Percentiles rank a stretch among this genome's conserved stretches.
phyloP scores from a whole-genome alignment of 1,140 invertebrate genomes.

The Acromyrmex heyeri region DNA sequence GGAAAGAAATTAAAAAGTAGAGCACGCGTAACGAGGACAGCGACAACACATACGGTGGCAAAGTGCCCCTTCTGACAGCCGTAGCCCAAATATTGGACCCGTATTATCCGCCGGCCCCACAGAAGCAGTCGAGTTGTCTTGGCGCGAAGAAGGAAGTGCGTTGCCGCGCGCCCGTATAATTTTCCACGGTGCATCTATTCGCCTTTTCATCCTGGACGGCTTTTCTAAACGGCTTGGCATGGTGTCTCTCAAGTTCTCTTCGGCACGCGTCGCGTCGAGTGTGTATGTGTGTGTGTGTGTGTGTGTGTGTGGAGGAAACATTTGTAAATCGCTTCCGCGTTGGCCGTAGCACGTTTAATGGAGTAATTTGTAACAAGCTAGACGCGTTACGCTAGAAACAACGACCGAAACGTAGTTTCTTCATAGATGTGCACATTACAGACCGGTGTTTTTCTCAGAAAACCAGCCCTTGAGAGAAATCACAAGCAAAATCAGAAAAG shows the following conservation, averaged over 20 bases:
- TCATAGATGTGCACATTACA: constrained; percentile 17
- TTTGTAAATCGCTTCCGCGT: constrained; percentile 56
- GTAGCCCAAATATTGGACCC: constrained; percentile 73
- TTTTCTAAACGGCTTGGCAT: constrained; percentile 36
- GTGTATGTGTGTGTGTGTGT: background rate
- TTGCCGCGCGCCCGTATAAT: constrained; percentile 6
- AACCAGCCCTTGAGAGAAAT: constrained; percentile 16
- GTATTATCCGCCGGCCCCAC: constrained; percentile 60
- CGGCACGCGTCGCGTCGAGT: constrained; percentile 33
- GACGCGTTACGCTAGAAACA: constrained; percentile 51
- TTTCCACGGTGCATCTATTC: constrained; percentile 46
- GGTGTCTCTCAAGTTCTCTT: constrained; percentile 19
- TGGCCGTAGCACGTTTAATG: constrained; percentile 48
- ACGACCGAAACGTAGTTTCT: constrained; percentile 22
- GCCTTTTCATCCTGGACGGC: constrained; percentile 14
- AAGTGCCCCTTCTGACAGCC: constrained; percentile 67
- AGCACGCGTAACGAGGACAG: constrained; percentile 67
- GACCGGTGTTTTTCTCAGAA: constrained; percentile 1
- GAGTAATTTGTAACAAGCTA: constrained; percentile 53
- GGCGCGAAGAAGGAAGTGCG: background rate
- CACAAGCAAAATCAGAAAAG: constrained; percentile 9
- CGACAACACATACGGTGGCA: constrained; percentile 35
- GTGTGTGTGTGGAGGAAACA: constrained; percentile 37
- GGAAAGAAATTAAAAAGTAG: constrained; percentile 64
- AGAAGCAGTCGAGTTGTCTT: constrained; percentile 39